Base-by-base conservation (phyloP, 2,113 vertebrate genomes). In the Brachyhypopomus gauderio region DNA sequence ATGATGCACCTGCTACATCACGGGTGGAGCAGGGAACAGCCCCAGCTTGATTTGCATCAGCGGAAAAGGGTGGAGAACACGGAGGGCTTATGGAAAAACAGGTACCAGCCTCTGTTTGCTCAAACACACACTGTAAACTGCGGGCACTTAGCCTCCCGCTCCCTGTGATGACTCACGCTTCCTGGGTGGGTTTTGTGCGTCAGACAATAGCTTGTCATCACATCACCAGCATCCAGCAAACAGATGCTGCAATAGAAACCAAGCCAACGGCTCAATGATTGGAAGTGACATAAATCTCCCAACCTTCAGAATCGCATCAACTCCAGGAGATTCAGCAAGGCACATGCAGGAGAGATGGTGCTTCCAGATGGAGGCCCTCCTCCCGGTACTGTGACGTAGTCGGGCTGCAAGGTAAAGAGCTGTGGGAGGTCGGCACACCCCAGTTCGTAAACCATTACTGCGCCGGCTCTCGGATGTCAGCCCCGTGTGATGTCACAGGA, bases 61-160 rank as follows among this genome's bases (percentile, higher is more conserved):
- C 41, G 64, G 77, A 78, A 71, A 66, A 41, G 66, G 30, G 36
- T 56, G 66, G 25, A 58, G 48, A 22, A 64, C 63, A 30, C 69
- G 63, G 52, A 71, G 34, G 27, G 52, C 36, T 82, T 19, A 82
- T 72, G 80, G 80, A 82, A 82, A 77, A 82, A 82, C 80, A 82
- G 80, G 80, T 82, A 73, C 45, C 27, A 55, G 19, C n/a, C 64
- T 76, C 73, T 82, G 80, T 82, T 82, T 76, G 80, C 27, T 82
- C 69, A 77, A 72, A 64, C 75, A 63, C 66, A 58, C 81, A 72
- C 38, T 14, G 67, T 38, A 77, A 82, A 72, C 75, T 22, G 2
- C 41, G 60, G 41, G 34, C 73, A 45, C 74, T 77, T 19, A n/a
- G 34, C 63, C 62, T 34, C 58, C 38, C 64, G 55, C 9, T 67